These are phyloP conservation scores for Cerastoderma edule DNA, from an alignment of 2,888 invertebrate genomes.

Conservation along the genomic window DNA sequence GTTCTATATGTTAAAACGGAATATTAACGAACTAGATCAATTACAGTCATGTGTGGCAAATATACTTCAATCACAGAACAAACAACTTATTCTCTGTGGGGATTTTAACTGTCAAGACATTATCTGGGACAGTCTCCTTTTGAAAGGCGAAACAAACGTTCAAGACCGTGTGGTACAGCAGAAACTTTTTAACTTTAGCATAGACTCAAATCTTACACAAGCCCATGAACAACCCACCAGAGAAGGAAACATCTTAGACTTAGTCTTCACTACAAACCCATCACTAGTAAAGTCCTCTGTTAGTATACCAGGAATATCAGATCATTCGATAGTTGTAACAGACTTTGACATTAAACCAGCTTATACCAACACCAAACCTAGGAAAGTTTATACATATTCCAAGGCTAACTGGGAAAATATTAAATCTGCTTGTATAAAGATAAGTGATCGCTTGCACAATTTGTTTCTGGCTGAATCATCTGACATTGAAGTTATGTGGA, in stretches of 20 bases:
- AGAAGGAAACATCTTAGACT: slow-evolving; percentile 33
- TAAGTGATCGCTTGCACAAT: not conserved
- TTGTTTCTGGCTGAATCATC: not conserved
- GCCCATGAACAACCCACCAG: slow-evolving; percentile 28
- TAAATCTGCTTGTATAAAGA: not conserved
- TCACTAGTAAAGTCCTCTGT: slow-evolving; percentile 41
- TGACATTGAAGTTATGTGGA: too few species aligned
- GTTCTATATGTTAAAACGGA: too few species aligned
- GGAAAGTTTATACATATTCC: not conserved
- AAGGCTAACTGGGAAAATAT: not conserved
- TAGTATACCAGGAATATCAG: slow-evolving; percentile 43
- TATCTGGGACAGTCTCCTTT: slow-evolving; percentile 30
- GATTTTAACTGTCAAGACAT: slow-evolving; percentile 50
- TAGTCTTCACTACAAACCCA: slow-evolving; percentile 48
- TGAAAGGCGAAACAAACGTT: not conserved
- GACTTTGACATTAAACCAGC: slow-evolving; percentile 13
- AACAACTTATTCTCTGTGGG: slow-evolving; percentile 12
- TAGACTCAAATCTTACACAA: slow-evolving; percentile 26
- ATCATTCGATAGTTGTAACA: slow-evolving; percentile 43
- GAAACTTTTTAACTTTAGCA: slow-evolving; percentile 22
- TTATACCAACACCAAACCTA: not conserved
- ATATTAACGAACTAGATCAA: too few species aligned
- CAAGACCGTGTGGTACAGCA: slow-evolving; percentile 38
- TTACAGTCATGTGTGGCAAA: too few species aligned
- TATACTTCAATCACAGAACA: too few species aligned